Base-by-base conservation (phyloP, 2,888 invertebrate genomes). In the Eupithecia pulchellata region DNA sequence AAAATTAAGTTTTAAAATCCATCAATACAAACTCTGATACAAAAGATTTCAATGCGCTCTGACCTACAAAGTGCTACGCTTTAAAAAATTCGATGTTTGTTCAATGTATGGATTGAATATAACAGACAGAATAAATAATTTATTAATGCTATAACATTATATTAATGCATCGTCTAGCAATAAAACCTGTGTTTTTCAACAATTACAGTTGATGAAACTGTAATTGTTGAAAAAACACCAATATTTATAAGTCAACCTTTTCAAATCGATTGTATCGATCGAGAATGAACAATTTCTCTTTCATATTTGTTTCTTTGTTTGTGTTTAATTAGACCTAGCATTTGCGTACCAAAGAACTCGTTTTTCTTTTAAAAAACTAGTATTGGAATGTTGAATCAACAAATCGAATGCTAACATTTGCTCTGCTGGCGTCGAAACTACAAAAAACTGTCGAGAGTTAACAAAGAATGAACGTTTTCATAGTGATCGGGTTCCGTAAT, bases 381-480 rank as follows among this genome's bases (percentile, higher is more conserved):
- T 78, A 78, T 75, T 75, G 81, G 78, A 82, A 82, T 75, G 77
- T 80, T 81, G 78, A 87, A 80, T 83, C 85, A 88, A 89, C 83
- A 82, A 73, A 89, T 89, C 85, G 82, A 84, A 80, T 66, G 80
- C 80, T 85, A 89, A 90, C 85, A 90, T 89, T 89, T 82, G 82
- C 84, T 82, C 61, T 79, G 67, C 57, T 60, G 52, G 52, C 52
- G 25, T 52, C 25, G 30, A 36, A 74, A 67, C 57, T 65, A 73
- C 68, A 73, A 75, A 75, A 75, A 72, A 71, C 61, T 63, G 65
- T 64, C 55, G 57, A 68, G 66, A 62, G 47, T 25, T 60, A 60
- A 17, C 36, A 32, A 52, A 32, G 34, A 39, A 52, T 52, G 25
- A 25, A 25, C 0, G 52, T 25, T 52, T 42, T 27, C 30, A 39